Base-by-base conservation (phyloP, 2,113 vertebrate genomes). In the Coptodon rendalli region DNA sequence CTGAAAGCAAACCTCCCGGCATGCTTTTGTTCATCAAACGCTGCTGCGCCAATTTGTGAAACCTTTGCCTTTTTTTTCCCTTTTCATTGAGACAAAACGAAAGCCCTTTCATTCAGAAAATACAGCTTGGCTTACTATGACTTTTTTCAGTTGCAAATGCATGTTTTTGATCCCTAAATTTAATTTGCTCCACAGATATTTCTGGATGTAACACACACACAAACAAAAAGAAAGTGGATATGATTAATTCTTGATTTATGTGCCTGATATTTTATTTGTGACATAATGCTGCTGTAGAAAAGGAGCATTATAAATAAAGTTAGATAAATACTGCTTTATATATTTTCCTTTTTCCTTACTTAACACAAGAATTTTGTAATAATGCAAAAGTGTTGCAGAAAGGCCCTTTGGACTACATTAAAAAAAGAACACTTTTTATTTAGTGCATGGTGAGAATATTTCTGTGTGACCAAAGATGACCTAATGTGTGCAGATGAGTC, bases 401-500 rank as follows among this genome's bases (percentile, higher is more conserved):
- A 87, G 78, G 34, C 61, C 1, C 57, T 86, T 81, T 76, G 68
- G 1, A 2, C 4, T n/a, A 31, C 38, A 54, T 31, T 61, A 0
- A 12, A 53, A 66, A 45, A 63, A 63, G 82, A 85, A 34, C 61
- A 48, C 27, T 76, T 56, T 63, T 38, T n/a, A 66, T 38, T 36
- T 66, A 66, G 31, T 66, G 61, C 31, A 90, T 53, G 31, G 1
- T 45, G 13, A 63, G 63, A 88, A 83, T 61, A 3, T 50, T 3
- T 3, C 29, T 84, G 38, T 31, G 71, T 14, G 5, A 86, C 86
- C 81, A 73, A 59, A 89, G 50, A 27, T 0, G 34, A 29, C 8
- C 56, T 93, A 92, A 93, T 85, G 85, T 88, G 88, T 54, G 80
- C 83, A 80, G 85, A 90, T 48, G 81, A 90, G 53, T 50, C 24